Percentiles rank a stretch among this genome's conserved stretches.
These are phyloP conservation scores for Hypsopygia costalis DNA, from an alignment of 2,888 invertebrate genomes.

Conservation along the genomic window DNA sequence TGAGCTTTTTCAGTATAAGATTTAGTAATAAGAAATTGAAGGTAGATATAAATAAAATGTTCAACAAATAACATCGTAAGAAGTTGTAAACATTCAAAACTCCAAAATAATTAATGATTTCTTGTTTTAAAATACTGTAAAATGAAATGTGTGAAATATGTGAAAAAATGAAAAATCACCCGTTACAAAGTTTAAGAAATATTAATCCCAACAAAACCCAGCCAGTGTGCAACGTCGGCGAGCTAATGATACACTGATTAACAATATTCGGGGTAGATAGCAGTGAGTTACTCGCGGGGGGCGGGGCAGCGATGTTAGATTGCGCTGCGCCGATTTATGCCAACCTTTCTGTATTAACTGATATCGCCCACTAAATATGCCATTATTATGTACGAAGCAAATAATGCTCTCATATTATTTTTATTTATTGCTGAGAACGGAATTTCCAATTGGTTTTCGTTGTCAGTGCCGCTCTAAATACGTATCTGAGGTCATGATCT, in stretches of 20 bases:
- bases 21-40: too few relatives aligned
- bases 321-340: slow-evolving; percentile 72
- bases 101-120: too few relatives aligned
- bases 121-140: too few relatives aligned
- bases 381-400: slow-evolving; percentile 77
- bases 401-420: slow-evolving; percentile 47
- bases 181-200: too few relatives aligned
- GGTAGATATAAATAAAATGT: too few relatives aligned
- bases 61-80: too few relatives aligned
- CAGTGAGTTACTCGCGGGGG: slow-evolving; percentile 67
- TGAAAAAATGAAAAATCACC: too few relatives aligned
- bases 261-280: slow-evolving; percentile 79
- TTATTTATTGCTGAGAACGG: slow-evolving; percentile 65
- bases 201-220: too few relatives aligned
- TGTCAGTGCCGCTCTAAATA: slow-evolving; percentile 5
- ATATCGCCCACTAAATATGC: slow-evolving; percentile 78
- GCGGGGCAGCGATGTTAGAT: slow-evolving; percentile 70
- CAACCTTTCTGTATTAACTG: slow-evolving; percentile 74
- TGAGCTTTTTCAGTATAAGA: too few relatives aligned
- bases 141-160: too few relatives aligned
- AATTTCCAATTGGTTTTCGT: slow-evolving; percentile 36
- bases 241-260: slow-evolving; percentile 79
- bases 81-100: too few relatives aligned
- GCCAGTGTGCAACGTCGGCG: slow-evolving; percentile 17
- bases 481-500: slow-evolving; percentile 4